phyloP scores from a whole-genome alignment of 2,113 vertebrate genomes.

The Phasianus colchicus region DNA sequence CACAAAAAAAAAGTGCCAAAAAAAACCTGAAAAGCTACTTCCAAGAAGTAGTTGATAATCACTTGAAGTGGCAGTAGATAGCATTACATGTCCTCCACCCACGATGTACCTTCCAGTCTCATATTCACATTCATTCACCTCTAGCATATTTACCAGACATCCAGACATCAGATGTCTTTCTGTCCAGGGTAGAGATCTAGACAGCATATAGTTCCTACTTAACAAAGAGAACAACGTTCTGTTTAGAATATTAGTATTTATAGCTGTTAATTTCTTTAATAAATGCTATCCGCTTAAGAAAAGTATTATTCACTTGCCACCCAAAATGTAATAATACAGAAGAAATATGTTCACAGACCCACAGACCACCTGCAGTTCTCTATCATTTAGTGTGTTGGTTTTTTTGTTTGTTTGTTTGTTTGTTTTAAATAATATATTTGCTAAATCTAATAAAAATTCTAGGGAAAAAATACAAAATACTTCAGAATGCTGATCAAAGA shows the following conservation, averaged over 20 bases:
- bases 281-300: neutral
- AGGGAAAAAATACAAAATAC: neutral
- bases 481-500: neutral
- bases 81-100: neutral
- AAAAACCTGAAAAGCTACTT: rapidly evolving
- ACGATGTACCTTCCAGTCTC: neutral
- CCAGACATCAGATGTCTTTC: neutral
- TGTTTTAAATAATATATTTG: neutral
- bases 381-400: neutral
- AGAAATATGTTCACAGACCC: neutral
- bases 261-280: neutral
- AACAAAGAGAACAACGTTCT: neutral
- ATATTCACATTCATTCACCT: neutral
- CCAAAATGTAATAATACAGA: neutral
- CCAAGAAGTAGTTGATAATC: neutral
- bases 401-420: neutral
- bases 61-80: neutral
- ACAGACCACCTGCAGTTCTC: neutral
- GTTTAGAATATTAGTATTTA: neutral
- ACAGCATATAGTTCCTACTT: neutral
- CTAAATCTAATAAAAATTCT: neutral
- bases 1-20: neutral
- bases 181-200: neutral
- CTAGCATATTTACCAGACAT: neutral
- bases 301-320: constrained; percentile 2